These are phyloP conservation scores for Drosophila orena DNA, from an alignment of 1,140 invertebrate species.

Conservation along the genomic window DNA sequence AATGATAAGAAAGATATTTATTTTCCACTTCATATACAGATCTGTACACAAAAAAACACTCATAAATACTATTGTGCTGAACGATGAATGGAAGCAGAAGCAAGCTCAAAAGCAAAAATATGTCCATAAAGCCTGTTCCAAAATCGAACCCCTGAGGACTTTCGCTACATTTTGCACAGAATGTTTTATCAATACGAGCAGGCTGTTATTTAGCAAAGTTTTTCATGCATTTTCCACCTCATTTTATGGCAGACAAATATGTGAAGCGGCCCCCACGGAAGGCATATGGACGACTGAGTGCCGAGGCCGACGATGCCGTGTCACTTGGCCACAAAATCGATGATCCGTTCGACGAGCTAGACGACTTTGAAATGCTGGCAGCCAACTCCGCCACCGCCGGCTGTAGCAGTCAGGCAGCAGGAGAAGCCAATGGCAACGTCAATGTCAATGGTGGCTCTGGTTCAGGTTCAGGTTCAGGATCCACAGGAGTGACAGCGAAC, in stretches of 20 bases:
- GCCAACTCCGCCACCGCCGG: constrained; percentile 52
- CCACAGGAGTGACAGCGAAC: constrained; percentile 2
- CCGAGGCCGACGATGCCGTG: constrained; percentile 79
- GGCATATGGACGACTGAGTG: constrained; percentile 81
- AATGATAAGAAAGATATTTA: background rate
- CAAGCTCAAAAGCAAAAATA: background rate
- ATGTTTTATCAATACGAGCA: constrained; percentile 40
- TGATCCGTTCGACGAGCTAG: constrained; percentile 84
- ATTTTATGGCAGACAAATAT: constrained; percentile 74
- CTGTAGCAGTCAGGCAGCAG: constrained; percentile 38
- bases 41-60: background rate
- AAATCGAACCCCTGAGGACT: constrained; percentile 10
- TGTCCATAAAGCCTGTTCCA: constrained; percentile 1
- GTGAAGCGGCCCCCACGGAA: constrained; percentile 83
- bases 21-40: background rate
- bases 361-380: constrained; percentile 83
- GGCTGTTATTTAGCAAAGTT: constrained; percentile 36
- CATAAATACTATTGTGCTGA: background rate
- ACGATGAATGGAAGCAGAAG: constrained; percentile 3
- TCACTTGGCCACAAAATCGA: constrained; percentile 80
- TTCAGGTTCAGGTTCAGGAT: background rate
- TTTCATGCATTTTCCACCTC: constrained; percentile 58
- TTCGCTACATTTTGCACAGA: background rate
- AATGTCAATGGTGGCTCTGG: constrained; percentile 49
- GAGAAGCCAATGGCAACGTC: constrained; percentile 57